phyloP scores from a whole-genome alignment of 2,113 vertebrate species.

The Nothoprocta pentlandii region DNA sequence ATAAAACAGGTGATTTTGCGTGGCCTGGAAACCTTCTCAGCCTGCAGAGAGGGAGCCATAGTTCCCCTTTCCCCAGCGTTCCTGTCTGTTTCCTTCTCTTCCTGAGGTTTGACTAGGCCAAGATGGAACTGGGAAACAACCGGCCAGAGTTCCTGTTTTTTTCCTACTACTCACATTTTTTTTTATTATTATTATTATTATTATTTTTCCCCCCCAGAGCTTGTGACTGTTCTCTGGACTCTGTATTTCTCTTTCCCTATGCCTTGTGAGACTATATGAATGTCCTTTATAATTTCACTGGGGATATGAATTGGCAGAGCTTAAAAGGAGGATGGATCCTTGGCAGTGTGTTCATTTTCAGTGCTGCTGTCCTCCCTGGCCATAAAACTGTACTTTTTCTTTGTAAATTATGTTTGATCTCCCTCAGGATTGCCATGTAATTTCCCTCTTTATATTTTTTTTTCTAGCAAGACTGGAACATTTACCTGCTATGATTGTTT shows the following conservation, averaged over 20 bases:
- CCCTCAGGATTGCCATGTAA: conserved; percentile 21
- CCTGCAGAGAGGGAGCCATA: rapidly evolving
- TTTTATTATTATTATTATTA: no score
- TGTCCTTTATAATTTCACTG: conserved; percentile 52
- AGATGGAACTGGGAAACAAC: background rate
- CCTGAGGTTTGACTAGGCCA: background rate
- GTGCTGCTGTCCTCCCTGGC: conserved; percentile 48
- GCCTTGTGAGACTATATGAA: conserved; percentile 1
- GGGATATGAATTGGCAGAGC: conserved; percentile 43
- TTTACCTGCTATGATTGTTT: conserved; percentile 18
- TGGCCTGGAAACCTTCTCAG: background rate
- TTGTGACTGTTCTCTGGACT: background rate
- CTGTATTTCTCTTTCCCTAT: background rate
- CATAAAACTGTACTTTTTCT: conserved; percentile 62
- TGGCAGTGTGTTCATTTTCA: conserved; percentile 65
- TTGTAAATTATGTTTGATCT: conserved; percentile 62
- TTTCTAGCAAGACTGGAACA: background rate
- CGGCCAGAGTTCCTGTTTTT: background rate
- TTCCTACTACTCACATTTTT: no score
- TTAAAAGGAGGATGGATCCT: conserved; percentile 65
- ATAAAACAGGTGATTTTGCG: background rate
- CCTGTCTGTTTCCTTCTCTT: background rate
- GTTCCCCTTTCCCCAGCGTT: background rate
- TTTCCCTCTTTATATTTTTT: conserved; percentile 48
- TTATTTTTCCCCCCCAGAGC: background rate